Percentiles rank a stretch among this genome's conserved stretches.
Conservation (phyloP, 53 echinoderm and acorn worm genomes). For the Paracentrotus lividus region DNA sequence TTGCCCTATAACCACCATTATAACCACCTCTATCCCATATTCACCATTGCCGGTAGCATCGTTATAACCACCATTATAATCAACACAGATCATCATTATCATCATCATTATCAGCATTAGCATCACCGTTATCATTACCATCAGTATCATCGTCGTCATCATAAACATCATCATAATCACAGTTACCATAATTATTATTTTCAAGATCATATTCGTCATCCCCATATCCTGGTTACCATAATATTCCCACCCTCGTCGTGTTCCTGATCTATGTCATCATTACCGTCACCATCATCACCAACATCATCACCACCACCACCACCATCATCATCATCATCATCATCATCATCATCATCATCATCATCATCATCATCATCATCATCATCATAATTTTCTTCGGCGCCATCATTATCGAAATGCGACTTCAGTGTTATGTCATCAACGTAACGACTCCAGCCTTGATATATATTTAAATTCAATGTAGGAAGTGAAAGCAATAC, state of each 20-base stretch:
- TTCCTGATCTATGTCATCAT: constrained; percentile 49
- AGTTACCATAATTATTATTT: background rate
- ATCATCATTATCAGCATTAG: background rate
- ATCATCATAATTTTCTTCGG: constrained; percentile 4
- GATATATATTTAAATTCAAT: too few species aligned
- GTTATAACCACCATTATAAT: background rate
- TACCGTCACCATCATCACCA: constrained; percentile 33
- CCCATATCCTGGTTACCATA: background rate
- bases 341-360: constrained; percentile 47
- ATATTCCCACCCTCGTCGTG: background rate
- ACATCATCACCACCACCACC: constrained; percentile 37
- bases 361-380: constrained; percentile 61
- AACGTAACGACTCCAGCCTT: background rate
- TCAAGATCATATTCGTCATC: background rate
- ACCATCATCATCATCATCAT: constrained; percentile 51
- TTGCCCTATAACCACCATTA: too few species aligned
- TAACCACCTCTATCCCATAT: too few species aligned
- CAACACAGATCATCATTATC: background rate
- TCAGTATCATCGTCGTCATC: background rate
- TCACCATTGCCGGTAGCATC: background rate
- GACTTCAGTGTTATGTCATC: background rate
- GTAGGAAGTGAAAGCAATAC: background rate
- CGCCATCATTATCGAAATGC: background rate
- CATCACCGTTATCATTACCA: background rate
- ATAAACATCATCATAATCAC: background rate